Base-by-base conservation (phyloP, 1,140 invertebrate species). In the Trypoxylus dichotomus region DNA sequence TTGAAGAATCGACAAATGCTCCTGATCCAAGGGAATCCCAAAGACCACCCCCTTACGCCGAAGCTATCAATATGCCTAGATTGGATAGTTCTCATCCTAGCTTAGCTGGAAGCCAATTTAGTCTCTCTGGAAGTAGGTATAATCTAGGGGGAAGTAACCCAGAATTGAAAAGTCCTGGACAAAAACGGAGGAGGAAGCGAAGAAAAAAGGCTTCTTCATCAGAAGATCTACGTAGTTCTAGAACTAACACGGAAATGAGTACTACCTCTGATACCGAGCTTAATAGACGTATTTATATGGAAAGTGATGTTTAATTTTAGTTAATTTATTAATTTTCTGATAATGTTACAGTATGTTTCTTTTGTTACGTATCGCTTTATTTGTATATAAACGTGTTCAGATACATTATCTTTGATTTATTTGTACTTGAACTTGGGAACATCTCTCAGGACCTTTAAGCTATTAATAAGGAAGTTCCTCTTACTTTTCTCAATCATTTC, bases 61-160 rank as follows among this genome's bases (percentile, higher is more conserved):
- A 94, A 85, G 93, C 92, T 11, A 86, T 94, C 74, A 87, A 90
- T 8, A 91, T 94, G 90, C 91, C 92, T 19, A 90, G 91, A 81
- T 79, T 91, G 74, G 89, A 89, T 79, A 83, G 86, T 7, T 91
- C 90, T 0, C 89, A 88, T 80, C 87, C 89, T 80, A 92, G 90
- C 19, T 86, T 92, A 79, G 83, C 88, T 76, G 90, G 84, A 87
- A 84, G 86, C 78, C 78, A 87, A 82, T 78, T 86, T 80, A 83
- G 88, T 77, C 13, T 43, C 15, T 75, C 77, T 21, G 75, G 75
- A 7, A 76, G 75, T 21, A 29, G 74, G 47, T 27, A 47, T 21
- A 76, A 37, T 43, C 19, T 76, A 68, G 63, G 78, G 78, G 79
- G 78, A 1, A 90, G 81, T 79, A 86, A 83, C 82, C 77, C 81